Evolutionary conservation across 37 sponge, comb jelly and placozoan genomes (phyloP), one percentile per base, ranked within the genome.

Genomic region (Cliona cf. orientalis): DNA sequence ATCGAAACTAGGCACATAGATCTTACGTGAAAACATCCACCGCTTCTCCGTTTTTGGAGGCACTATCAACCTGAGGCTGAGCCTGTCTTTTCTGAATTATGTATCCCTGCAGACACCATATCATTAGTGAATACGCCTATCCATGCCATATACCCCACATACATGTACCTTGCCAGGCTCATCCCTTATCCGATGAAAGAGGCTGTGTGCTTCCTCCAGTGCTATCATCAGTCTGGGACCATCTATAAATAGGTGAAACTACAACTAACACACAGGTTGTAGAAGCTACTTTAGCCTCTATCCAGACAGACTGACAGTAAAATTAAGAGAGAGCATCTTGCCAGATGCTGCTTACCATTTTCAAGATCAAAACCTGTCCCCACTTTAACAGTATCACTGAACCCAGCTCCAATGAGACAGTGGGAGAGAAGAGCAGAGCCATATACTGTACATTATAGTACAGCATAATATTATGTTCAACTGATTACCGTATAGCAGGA

Each of bases 351-450:
- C 26, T 46, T 72, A 93, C 93, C 93, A 32, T 72, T 72, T 17
- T 70, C 87, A 53, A 53, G 66, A 57, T 88, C 70, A 33, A 91
- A 74, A 34, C 86, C 89, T 53, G 74, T 42, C 26, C 92, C 95
- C 31, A 96, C 11, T 76, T 91, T 93, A 34, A 66, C 90, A 32
- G 36, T 90, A 34, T 88, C 87, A 12, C 31, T 76, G 32, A 96
- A 76, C 28, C 95, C 97, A 69, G 64, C 87, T 41, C 86, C 84
- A 29, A 85, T 34, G 26, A 97, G 80, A 61, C 87, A 94, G 76
- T 97, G 97, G 3, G 91, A 81, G 23, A 97, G 61, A 40, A 97
- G 66, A 33, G 84, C 74, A 28, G 92, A 71, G 6, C 95, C 95
- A 77, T 84, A 97, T 73, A 87, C 97, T 97, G 62, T n/a, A n/a